A percentile compares a stretch with the other conserved stretches of the same genome.
Conservation (phyloP, 1,140 invertebrate genomes). For the Araneus ventricosus region DNA sequence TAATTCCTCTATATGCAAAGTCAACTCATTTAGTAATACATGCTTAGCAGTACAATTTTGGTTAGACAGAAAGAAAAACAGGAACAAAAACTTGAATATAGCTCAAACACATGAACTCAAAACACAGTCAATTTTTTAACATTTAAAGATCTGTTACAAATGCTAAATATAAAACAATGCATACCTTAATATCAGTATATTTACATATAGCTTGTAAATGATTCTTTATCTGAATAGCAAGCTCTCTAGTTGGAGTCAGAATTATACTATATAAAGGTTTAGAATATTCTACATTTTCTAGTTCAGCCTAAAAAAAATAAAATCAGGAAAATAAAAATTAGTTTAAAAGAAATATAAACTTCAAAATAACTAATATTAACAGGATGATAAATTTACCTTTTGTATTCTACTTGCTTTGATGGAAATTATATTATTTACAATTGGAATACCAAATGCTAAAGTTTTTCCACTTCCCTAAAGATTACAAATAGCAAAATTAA, state of each 20-base stretch:
- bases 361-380: not conserved
- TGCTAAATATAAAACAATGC: not conserved
- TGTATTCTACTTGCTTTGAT: slow-evolving; percentile 80
- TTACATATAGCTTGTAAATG: slow-evolving; percentile 90
- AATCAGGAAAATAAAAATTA: not conserved
- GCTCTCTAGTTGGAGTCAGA: slow-evolving; percentile 95
- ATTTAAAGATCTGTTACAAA: too few species aligned
- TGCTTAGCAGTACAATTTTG: too few species aligned
- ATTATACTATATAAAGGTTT: slow-evolving; percentile 86
- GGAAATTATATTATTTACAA: slow-evolving; percentile 90
- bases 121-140: too few species aligned
- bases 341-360: not conserved
- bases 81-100: too few species aligned
- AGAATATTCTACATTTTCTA: not conserved
- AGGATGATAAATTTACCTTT: slow-evolving; percentile 13
- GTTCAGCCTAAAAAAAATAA: slow-evolving; percentile 1
- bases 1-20: too few species aligned
- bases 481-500: slow-evolving; percentile 19
- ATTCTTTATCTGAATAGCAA: slow-evolving; percentile 95
- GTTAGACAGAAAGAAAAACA: too few species aligned
- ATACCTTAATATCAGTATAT: slow-evolving; percentile 86
- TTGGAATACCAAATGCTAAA: slow-evolving; percentile 96
- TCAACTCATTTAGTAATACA: too few species aligned
- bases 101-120: too few species aligned
- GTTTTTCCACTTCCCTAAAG: slow-evolving; percentile 96